Percentiles rank a stretch among this genome's conserved stretches.
phyloP scores from a whole-genome alignment of 1,140 invertebrate species.

The Spodoptera frugiperda region DNA sequence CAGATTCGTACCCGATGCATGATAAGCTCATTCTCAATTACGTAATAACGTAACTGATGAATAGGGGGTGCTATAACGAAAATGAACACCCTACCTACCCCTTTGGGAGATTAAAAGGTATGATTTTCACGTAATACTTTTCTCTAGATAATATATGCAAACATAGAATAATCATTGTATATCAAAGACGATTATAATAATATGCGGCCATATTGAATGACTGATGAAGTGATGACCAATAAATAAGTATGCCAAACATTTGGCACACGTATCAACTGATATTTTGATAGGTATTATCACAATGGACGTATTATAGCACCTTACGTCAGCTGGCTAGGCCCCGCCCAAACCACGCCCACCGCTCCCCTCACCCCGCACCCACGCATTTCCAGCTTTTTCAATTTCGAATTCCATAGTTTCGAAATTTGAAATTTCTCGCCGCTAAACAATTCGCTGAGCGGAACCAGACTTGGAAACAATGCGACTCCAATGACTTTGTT shows the following conservation, averaged over 20 bases:
- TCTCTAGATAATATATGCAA: no score
- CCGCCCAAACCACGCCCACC: constrained; percentile 70
- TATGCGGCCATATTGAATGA: no score
- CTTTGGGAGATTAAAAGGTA: no score
- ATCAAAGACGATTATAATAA: no score
- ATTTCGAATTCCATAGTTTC: constrained; percentile 75
- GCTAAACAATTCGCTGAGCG: constrained; percentile 57
- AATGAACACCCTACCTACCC: no score
- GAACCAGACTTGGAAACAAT: constrained; percentile 59
- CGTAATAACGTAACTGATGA: no score
- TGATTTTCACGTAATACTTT: no score
- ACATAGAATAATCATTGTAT: no score
- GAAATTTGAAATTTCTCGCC: constrained; percentile 65
- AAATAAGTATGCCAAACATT: background rate
- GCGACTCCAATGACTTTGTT: constrained; percentile 48
- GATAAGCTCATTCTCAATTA: no score
- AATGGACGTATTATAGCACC: constrained; percentile 14
- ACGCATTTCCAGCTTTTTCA: constrained; percentile 76
- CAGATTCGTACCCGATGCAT: no score
- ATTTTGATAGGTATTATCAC: constrained; percentile 29
- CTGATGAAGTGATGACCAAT: no score
- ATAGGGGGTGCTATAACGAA: no score
- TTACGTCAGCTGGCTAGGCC: constrained; percentile 49
- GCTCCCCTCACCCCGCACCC: constrained; percentile 61
- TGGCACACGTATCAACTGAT: constrained; percentile 7